These are phyloP conservation scores for Himalopsyche tibetana DNA, from an alignment of 2,888 invertebrate genomes.

Conservation along the genomic window DNA sequence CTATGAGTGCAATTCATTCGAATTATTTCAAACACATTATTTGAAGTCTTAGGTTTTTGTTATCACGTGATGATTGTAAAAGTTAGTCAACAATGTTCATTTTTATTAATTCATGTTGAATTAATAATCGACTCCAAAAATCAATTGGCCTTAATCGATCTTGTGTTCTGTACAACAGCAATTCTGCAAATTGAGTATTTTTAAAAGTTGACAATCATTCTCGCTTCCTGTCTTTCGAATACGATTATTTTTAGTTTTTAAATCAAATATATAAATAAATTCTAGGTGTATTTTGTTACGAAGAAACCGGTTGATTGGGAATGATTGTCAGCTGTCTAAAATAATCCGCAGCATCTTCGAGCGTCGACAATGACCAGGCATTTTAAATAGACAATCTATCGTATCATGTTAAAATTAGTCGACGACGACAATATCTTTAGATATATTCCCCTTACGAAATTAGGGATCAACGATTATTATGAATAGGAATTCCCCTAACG, in stretches of 20 bases:
- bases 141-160: neutral
- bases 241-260: neutral
- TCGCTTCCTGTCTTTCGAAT: neutral
- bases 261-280: slow-evolving; percentile 1
- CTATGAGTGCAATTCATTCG: too few relatives aligned
- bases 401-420: neutral
- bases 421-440: neutral
- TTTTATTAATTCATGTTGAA: slow-evolving; percentile 3
- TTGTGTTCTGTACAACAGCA: neutral
- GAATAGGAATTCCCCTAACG: neutral
- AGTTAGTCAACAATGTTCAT: too few relatives aligned
- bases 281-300: neutral
- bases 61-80: too few relatives aligned
- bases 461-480: neutral
- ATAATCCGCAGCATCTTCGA: neutral
- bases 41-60: too few relatives aligned
- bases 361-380: neutral
- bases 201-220: neutral
- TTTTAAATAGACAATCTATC: slow-evolving; percentile 8
- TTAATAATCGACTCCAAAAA: neutral
- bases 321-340: neutral
- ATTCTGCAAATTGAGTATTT: neutral
- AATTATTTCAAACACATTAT: too few relatives aligned
- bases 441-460: neutral
- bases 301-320: neutral